These are phyloP conservation scores for Lethocerus indicus DNA, from an alignment of 1,140 invertebrate genomes.

Conservation along the genomic window DNA sequence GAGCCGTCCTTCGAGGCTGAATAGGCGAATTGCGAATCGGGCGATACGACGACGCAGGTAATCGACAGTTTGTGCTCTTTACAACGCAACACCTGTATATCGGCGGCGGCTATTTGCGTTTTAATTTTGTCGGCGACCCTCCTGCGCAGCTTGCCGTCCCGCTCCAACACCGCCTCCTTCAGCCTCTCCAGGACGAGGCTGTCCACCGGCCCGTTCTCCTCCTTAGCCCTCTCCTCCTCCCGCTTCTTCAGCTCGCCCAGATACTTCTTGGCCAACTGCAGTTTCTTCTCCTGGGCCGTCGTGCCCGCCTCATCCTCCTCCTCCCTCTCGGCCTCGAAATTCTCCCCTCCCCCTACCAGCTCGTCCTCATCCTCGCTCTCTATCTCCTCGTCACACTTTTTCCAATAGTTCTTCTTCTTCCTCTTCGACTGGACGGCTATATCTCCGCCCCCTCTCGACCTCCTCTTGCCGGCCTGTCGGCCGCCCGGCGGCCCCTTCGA, in stretches of 20 bases:
- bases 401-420: no score
- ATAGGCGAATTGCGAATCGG: slow-evolving; percentile 55
- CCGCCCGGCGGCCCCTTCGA: no score
- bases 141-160: slow-evolving; percentile 58
- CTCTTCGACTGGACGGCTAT: no score
- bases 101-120: slow-evolving; percentile 30
- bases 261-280: slow-evolving; percentile 77
- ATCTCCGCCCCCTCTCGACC: no score
- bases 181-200: slow-evolving; percentile 48
- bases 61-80: slow-evolving; percentile 61
- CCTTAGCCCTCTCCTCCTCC: slow-evolving; percentile 59
- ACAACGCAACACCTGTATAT: slow-evolving; percentile 14
- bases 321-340: not conserved
- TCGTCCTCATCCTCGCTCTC: no score
- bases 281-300: slow-evolving; percentile 68
- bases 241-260: slow-evolving; percentile 66
- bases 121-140: slow-evolving; percentile 49
- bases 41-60: slow-evolving; percentile 64
- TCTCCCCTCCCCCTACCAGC: not conserved
- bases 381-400: no score
- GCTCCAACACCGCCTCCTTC: slow-evolving; percentile 68
- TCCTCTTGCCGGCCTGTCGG: no score
- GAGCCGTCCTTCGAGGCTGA: slow-evolving; percentile 76
- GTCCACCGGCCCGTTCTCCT: slow-evolving; percentile 45
- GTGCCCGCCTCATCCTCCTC: slow-evolving; percentile 50